Evolutionary conservation across 2,113 vertebrate species (phyloP).

Genomic region (Eublepharis macularius): DNA sequence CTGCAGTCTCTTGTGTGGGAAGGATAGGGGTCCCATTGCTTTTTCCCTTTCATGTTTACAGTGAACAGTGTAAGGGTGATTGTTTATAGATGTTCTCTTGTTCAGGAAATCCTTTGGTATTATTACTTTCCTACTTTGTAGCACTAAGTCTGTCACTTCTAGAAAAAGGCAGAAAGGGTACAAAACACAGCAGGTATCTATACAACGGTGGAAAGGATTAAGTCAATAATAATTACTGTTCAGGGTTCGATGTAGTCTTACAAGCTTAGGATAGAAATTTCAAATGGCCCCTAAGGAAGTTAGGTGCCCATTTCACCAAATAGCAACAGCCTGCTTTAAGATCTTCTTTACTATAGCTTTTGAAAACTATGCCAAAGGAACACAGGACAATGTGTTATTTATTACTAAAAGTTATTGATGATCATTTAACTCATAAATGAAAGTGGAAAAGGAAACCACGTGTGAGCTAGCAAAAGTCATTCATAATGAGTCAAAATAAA

Average conservation of each 20-base stretch:
- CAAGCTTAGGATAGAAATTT: slow-evolving; percentile 1
- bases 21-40: rapidly evolving
- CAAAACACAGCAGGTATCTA: neutral
- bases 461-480: neutral
- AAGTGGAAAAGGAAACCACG: neutral
- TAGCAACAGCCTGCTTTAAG: neutral
- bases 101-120: neutral
- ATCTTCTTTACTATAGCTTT: neutral
- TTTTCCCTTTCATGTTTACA: neutral
- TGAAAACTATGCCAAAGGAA: neutral
- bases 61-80: neutral
- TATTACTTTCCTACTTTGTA: neutral
- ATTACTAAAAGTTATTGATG: neutral
- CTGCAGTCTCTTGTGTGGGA: neutral
- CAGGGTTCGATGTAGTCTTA: neutral
- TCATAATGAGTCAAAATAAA: slow-evolving; percentile 5
- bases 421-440: neutral
- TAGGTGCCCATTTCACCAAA: neutral
- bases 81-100: neutral
- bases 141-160: neutral
- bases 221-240: neutral
- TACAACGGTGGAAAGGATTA: neutral
- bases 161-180: neutral
- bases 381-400: neutral
- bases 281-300: neutral